Evolutionary conservation across 2,888 invertebrate genomes (phyloP).

Genomic region (Chrysolina oricalcia): DNA sequence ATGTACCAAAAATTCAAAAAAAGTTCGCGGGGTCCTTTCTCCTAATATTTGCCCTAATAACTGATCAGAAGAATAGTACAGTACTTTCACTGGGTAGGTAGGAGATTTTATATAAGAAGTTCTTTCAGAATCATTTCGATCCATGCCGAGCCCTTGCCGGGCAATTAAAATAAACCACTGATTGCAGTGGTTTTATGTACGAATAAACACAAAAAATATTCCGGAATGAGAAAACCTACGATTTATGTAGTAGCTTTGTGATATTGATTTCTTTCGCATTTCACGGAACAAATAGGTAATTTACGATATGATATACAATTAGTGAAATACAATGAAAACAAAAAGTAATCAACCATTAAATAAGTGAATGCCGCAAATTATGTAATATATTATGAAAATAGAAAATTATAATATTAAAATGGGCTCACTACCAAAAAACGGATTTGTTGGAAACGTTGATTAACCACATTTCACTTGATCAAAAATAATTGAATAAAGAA

Average conservation of each 20-base stretch:
- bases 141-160: no score
- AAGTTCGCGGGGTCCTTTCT: no score
- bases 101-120: no score
- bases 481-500: neutral
- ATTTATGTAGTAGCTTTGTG: neutral
- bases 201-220: neutral
- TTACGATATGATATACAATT: neutral
- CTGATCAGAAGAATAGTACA: no score
- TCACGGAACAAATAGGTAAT: neutral
- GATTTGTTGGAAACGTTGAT: neutral
- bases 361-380: neutral
- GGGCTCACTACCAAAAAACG: neutral
- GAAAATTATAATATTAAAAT: neutral
- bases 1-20: no score
- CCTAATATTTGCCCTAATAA: no score
- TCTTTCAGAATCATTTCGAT: no score
- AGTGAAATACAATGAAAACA: neutral
- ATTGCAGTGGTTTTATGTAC: neutral
- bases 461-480: neutral
- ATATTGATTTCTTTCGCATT: neutral
- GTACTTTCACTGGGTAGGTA: no score
- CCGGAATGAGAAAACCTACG: neutral
- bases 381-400: constrained; percentile 7
- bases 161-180: no score
- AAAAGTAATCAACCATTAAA: constrained; percentile 6